Base-by-base conservation (phyloP, 2,888 invertebrate species). In the Eupithecia subumbrata region DNA sequence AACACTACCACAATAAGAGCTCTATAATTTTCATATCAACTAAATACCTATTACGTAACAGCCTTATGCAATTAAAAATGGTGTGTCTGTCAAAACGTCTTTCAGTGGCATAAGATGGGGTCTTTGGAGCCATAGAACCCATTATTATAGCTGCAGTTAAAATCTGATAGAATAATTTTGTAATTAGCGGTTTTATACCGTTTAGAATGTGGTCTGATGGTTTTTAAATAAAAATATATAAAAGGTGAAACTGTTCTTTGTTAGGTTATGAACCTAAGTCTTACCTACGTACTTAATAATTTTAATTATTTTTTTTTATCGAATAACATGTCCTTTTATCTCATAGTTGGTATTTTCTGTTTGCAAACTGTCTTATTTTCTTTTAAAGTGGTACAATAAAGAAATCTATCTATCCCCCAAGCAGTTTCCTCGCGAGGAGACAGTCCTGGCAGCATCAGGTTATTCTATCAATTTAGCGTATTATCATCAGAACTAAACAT, bases 41-140 rank as follows among this genome's bases (percentile, higher is more conserved):
- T 83, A 83, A n/a, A n/a, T 37, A 67, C 40, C n/a, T 67, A 67
- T 83, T 86, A 84, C 77, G 82, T 75, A 76, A 78, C 81, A 81
- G 78, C 74, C 72, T 74, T 70, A 88, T 92, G 85, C 90, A 92
- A 93, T 93, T 93, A 94, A 90, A 89, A 87, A 87, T 87, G 85
- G 87, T 92, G 85, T 87, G 91, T 91, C 93, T 86, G 90, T 94
- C 94, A 93, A 91, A 91, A 91, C 89, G 92, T 93, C 91, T 82
- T 85, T 86, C 89, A 86, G 92, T 92, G 92, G 93, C 92, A 87
- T 85, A 82, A 84, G 90, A 88, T 84, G 86, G 86, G 82, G 79
- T 82, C 87, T 89, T 91, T 78, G 79, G 78, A 79, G 81, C 80
- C 83, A 85, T 89, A 88, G 87, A 91, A 84, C 88, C 90, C 89